Evolutionary conservation across 2,797 vertebrate species (phyloP), one percentile per base, ranked within the genome.

Genomic region (Rhinella marina): DNA sequence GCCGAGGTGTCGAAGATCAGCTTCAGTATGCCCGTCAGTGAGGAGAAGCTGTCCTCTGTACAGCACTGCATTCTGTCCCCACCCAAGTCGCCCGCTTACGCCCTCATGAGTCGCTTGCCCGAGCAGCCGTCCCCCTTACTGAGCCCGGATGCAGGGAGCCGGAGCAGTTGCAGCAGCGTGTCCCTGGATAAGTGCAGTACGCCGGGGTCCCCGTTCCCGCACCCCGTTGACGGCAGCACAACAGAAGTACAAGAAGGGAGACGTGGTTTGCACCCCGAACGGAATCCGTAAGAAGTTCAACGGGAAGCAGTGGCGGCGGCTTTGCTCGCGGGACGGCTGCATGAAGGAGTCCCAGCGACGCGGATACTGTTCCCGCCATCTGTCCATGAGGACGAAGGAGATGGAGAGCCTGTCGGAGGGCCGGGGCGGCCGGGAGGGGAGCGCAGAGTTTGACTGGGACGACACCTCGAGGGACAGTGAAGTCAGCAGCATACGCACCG

Each of bases 261-360:
- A 98, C 0, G 97, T 98, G 84, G 97, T 98, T 0, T 98, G 97
- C 90, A 98, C 97, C 0, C 97, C 97, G 16, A 98, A 97, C 0
- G 97, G 97, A 12, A 97, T 98, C 72, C 96, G 97, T 0, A 98
- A 98, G 93, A 98, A 98, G 91, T 98, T 98, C 90, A 98, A 98
- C 0, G 97, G 97, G 29, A 98, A 98, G 92, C 97, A 98, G 86
- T 98, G 97, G 97, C 94, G 97, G n/a, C 94, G 97, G 29, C 92
- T 98, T 76, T 98, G 97, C 93, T 98, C 97, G 0, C 94, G 96
- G 23, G 97, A 98, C 1, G 95, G 97, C 88, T 98, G 97, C 86
- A 97, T 97, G 96, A 98, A 98, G 92, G 97, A 98, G 93, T 98
- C 97, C 0, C 97, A 98, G 91, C 95, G 97, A 1, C 93, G 97